Evolutionary conservation across 2,888 invertebrate genomes (phyloP).

Genomic region (Acholoe squamosa): DNA sequence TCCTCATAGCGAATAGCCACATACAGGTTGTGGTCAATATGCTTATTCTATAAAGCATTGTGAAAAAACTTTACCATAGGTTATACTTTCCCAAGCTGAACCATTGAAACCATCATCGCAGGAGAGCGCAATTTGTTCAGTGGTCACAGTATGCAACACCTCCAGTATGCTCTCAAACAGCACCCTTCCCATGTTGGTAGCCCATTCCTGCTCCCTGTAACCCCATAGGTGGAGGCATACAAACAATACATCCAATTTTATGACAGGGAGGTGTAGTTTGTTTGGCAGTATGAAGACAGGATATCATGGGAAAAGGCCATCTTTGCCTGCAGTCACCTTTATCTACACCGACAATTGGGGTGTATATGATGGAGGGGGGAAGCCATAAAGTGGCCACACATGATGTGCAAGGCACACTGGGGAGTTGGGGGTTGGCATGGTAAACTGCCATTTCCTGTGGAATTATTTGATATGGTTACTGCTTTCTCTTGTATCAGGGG

Average conservation of each 20-base stretch:
- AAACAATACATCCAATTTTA: not conserved
- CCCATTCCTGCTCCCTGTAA: too few species aligned
- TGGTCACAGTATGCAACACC: too few species aligned
- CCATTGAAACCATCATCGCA: too few species aligned
- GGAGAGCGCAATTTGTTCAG: too few species aligned
- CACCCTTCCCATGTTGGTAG: too few species aligned
- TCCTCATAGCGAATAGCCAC: too few species aligned
- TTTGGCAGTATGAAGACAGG: not conserved
- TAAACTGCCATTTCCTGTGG: not conserved
- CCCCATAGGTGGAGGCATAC: too few species aligned
- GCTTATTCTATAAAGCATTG: too few species aligned
- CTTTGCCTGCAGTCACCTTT: not conserved
- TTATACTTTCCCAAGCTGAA: too few species aligned
- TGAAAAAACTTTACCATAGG: too few species aligned
- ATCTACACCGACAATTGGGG: not conserved
- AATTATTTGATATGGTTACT: not conserved
- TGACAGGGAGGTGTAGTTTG: not conserved
- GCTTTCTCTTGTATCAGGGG: not conserved
- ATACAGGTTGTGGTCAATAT: too few species aligned
- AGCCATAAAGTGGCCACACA: not conserved
- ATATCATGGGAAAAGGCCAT: not conserved
- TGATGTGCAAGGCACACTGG: not conserved
- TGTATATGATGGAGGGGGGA: not conserved
- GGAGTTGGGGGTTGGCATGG: slow-evolving; percentile 22
- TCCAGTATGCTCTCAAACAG: too few species aligned